Base-by-base conservation (phyloP, 2,888 invertebrate species). In the Hylaea fasciaria region DNA sequence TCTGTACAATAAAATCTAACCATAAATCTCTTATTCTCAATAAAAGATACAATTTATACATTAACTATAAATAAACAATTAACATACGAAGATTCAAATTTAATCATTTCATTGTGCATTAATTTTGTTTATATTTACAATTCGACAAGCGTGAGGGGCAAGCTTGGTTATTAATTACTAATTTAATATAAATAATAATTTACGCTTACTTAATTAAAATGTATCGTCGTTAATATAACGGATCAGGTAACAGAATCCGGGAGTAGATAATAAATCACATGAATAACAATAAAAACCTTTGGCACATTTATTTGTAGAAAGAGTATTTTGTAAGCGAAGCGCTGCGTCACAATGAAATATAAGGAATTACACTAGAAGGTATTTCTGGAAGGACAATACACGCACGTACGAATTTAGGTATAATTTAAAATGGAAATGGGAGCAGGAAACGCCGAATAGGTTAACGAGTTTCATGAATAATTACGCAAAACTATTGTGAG, bases 131-230 rank as follows among this genome's bases (percentile, higher is more conserved):
- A 77, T 89, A 91, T 91, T 83, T 91, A 89, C 88, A 88, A 69
- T 77, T 82, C 71, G 78, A 81, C 83, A 89, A 89, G 91, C 91
- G 91, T 90, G 91, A 82, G 74, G 83, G 81, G 82, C 83, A 89
- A 90, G 91, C 91, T 82, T 85, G 82, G 77, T 78, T 82, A 82
- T 64, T 70, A 63, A 57, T 64, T 48, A 54, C 63, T 60, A 62
- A 52, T 56, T 44, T 49, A 55, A 50, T 57, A 48, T 59, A 55
- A 61, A 70, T 57, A 61, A 70, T 57, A 48, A 68, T 55, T 66
- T 62, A 56, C 50, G 35, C 70, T 60, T 74, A 79, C 72, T 46
- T 70, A 74, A 68, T 63, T 58, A 64, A 62, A 58, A 46, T 64
- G 59, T 60, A 64, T 68, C 54, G 52, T 66, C 60, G 48, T 43